Evolutionary conservation across 1,140 invertebrate species (phyloP).

Genomic region (Propsilocerus akamusi): DNA sequence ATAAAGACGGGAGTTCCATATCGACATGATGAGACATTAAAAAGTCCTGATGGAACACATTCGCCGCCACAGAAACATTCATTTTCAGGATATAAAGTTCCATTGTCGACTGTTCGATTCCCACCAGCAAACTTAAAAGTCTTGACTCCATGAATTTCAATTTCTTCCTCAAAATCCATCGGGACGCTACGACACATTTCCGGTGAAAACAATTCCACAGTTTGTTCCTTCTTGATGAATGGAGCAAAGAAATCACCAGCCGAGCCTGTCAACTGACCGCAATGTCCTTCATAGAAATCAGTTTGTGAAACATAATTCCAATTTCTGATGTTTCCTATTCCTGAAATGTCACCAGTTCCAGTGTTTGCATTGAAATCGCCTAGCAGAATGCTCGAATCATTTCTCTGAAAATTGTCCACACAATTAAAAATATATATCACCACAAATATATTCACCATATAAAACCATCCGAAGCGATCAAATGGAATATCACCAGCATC

Average conservation of each 20-base stretch:
- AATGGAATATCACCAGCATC: constrained; percentile 32
- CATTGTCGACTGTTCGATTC: constrained; percentile 31
- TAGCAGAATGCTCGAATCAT: constrained; percentile 47
- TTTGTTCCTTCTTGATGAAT: constrained; percentile 30
- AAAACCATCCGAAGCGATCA: constrained; percentile 66
- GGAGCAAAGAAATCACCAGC: constrained; percentile 60
- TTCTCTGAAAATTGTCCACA: constrained; percentile 33
- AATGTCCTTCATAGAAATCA: constrained; percentile 34
- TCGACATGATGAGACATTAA: constrained; percentile 50
- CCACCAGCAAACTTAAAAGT: constrained; percentile 36
- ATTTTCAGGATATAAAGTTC: constrained; percentile 36
- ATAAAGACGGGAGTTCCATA: constrained; percentile 64
- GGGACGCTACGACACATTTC: constrained; percentile 46
- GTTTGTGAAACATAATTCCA: constrained; percentile 48
- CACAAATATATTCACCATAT: constrained; percentile 36
- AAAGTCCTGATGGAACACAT: constrained; percentile 43
- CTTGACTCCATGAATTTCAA: constrained; percentile 27
- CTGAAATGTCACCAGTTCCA: constrained; percentile 31
- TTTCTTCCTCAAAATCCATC: constrained; percentile 33
- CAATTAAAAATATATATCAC: not conserved
- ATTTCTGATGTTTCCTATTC: constrained; percentile 40
- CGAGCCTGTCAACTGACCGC: constrained; percentile 38
- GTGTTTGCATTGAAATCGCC: constrained; percentile 56
- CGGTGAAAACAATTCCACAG: constrained; percentile 40
- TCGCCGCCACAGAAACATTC: constrained; percentile 51